A percentile compares a stretch with the other conserved stretches of the same genome.
These are phyloP conservation scores for Melanotus villosus DNA, from an alignment of 2,888 invertebrate genomes.

Conservation along the genomic window DNA sequence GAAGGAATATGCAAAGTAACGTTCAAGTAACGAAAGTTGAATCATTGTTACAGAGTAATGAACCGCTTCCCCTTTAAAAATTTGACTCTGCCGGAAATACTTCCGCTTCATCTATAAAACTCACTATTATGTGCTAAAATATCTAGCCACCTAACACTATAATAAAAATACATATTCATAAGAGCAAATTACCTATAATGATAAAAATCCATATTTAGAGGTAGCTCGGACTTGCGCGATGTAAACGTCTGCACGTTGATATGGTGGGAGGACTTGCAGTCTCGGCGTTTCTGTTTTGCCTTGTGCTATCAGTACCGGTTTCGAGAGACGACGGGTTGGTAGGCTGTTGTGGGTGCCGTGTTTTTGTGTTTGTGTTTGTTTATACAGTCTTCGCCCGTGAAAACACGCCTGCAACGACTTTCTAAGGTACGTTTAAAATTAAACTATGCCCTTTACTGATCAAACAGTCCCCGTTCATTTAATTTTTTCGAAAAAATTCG, in stretches of 20 bases:
- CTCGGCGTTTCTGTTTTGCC: slow-evolving; percentile 41
- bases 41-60: not conserved
- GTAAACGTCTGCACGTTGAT: slow-evolving; percentile 31
- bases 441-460: not conserved
- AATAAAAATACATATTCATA: slow-evolving; percentile 32
- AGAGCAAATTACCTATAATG: slow-evolving; percentile 48
- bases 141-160: slow-evolving; percentile 5
- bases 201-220: slow-evolving; percentile 56
- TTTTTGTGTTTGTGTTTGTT: slow-evolving; percentile 30
- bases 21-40: not conserved
- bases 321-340: not conserved
- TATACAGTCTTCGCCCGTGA: not conserved
- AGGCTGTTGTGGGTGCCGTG: slow-evolving; percentile 26
- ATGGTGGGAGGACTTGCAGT: slow-evolving; percentile 42
- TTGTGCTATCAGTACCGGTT: slow-evolving; percentile 41
- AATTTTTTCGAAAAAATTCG: not conserved
- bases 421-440: not conserved
- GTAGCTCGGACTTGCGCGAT: slow-evolving; percentile 46
- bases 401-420: not conserved
- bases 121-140: slow-evolving; percentile 12
- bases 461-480: not conserved
- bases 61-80: slow-evolving; percentile 8
- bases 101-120: not conserved
- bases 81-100: not conserved
- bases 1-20: not conserved